Percentiles rank a stretch among this genome's conserved stretches.
phyloP scores from a whole-genome alignment of 2,113 vertebrate genomes.

The Apodemus speciosus region DNA sequence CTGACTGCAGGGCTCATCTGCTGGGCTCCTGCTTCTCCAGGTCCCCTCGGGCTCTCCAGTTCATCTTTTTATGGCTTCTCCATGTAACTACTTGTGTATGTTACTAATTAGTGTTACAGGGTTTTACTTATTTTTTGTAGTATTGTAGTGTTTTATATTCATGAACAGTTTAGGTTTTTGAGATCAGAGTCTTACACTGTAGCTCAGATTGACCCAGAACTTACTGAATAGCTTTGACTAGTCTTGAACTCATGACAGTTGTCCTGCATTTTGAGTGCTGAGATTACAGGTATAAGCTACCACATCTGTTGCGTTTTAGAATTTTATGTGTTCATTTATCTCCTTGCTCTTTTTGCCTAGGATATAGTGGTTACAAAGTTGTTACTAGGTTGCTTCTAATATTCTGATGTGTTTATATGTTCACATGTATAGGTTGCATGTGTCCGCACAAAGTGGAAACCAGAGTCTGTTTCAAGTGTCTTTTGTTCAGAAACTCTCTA shows the following conservation, averaged over 20 bases:
- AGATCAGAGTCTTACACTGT: not conserved
- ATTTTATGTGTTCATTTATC: not conserved
- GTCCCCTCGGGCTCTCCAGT: not conserved
- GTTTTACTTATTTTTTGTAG: not conserved
- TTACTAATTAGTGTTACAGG: not conserved
- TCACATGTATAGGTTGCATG: not conserved
- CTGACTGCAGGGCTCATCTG: not conserved
- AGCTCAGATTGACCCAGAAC: not conserved
- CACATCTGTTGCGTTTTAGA: not conserved
- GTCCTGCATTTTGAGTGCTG: not conserved
- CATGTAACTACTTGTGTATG: not conserved
- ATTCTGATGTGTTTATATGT: not conserved
- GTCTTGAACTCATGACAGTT: not conserved
- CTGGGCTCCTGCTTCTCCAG: not conserved
- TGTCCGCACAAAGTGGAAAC: not conserved
- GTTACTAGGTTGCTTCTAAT: not conserved
- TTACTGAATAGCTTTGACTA: not conserved
- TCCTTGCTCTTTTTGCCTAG: not conserved
- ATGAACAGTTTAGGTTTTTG: not conserved
- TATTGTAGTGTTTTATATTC: not conserved
- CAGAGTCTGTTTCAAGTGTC: not conserved
- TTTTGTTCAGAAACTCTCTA: not conserved
- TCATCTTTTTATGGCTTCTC: not conserved
- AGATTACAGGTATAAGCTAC: not conserved
- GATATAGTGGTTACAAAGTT: not conserved